Conservation (phyloP, 2,888 invertebrate genomes). For the Piscicola geometra region DNA sequence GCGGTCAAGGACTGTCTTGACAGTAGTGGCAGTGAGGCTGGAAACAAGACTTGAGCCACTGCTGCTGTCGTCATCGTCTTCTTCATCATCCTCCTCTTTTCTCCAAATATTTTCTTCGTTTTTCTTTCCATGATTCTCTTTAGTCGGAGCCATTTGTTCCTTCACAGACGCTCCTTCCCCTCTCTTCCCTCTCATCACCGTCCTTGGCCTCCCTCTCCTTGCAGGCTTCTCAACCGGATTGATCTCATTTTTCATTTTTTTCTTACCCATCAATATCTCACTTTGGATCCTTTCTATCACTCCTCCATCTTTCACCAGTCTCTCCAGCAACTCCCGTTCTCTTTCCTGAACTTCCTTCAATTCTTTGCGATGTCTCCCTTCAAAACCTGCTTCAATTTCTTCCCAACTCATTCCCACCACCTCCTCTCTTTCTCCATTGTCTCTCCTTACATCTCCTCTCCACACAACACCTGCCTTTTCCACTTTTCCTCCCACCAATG, state of each 20-base stretch:
- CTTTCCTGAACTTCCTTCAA: not conserved
- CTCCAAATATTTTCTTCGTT: not conserved
- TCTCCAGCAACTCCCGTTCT: not conserved
- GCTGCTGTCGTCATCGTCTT: not conserved
- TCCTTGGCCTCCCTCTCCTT: too few species aligned
- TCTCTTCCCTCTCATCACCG: too few species aligned
- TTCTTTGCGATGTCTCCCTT: not conserved
- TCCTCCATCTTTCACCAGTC: not conserved
- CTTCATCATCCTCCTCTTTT: conserved; percentile 6
- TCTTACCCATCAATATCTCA: not conserved
- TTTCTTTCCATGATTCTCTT: too few species aligned
- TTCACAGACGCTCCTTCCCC: too few species aligned
- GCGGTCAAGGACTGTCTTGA: not conserved
- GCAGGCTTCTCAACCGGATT: too few species aligned
- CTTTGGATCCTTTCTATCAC: not conserved
- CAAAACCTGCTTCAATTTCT: not conserved
- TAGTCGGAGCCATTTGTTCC: not conserved
- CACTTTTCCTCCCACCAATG: not conserved
- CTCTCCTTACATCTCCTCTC: not conserved
- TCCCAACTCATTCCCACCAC: conserved; percentile 5
- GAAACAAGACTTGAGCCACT: not conserved
- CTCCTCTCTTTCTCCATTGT: not conserved
- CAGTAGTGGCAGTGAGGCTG: not conserved
- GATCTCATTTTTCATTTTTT: not conserved
- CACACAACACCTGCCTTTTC: not conserved